These are phyloP conservation scores for Mirza zaza DNA, from an alignment of 2,113 vertebrate genomes.

Conservation along the genomic window DNA sequence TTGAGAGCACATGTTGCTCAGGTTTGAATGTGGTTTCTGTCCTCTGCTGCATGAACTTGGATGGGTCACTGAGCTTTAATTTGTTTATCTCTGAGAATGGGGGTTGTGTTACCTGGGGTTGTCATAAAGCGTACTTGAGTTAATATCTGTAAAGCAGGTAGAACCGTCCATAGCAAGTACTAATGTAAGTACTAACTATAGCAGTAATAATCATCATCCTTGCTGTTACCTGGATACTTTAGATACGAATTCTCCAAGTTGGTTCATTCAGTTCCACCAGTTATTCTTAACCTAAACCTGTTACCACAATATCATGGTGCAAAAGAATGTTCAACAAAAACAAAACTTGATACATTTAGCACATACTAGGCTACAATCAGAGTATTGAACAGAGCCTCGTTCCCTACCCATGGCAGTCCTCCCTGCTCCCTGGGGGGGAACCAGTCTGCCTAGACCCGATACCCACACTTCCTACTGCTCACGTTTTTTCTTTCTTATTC, in stretches of 20 bases:
- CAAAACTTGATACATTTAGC: background rate
- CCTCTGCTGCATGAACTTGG: background rate
- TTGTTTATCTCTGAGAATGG: background rate
- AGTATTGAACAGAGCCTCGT: background rate
- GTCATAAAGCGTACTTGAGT: background rate
- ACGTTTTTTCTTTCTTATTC: background rate
- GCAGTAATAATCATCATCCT: rapidly evolving
- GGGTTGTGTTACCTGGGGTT: background rate
- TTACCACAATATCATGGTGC: background rate
- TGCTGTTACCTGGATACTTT: background rate
- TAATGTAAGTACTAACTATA: rapidly evolving
- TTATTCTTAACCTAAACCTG: background rate
- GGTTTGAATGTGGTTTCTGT: background rate
- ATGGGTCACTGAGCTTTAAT: background rate
- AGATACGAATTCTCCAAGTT: background rate
- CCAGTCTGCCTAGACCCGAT: background rate
- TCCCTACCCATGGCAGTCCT: too few relatives aligned
- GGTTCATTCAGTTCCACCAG: too few relatives aligned
- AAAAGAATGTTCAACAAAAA: background rate
- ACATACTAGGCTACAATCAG: rapidly evolving
- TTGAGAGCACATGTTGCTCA: background rate
- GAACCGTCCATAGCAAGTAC: too few relatives aligned
- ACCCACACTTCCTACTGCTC: background rate
- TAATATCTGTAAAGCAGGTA: background rate
- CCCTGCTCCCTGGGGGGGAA: background rate